Evolutionary conservation across 2,888 invertebrate species (phyloP).

Genomic region (Malacosoma neustria): DNA sequence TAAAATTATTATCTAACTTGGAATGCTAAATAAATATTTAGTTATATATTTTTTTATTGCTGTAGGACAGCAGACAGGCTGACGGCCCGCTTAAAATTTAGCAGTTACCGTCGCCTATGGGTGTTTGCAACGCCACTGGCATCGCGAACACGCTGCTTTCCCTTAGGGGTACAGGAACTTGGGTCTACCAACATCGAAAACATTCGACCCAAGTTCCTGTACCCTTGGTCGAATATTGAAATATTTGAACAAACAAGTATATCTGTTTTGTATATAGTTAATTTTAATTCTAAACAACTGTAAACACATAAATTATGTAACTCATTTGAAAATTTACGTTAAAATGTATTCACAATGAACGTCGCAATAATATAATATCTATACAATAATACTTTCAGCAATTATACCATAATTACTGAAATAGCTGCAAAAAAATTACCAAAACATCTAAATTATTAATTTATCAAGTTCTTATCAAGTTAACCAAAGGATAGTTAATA

Average conservation of each 20-base stretch:
- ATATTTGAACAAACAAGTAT: neutral
- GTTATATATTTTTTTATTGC: no score
- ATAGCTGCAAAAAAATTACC: no score
- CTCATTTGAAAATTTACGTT: neutral
- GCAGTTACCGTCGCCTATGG: no score
- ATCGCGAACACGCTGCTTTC: no score
- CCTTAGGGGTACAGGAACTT: no score
- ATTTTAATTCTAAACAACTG: neutral
- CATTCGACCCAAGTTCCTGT: neutral
- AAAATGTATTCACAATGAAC: neutral
- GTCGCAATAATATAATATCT: neutral
- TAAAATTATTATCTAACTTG: neutral
- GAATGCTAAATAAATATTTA: neutral
- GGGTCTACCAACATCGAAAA: neutral
- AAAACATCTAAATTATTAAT: no score
- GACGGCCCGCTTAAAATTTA: no score
- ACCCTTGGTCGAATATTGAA: neutral
- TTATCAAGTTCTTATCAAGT: no score
- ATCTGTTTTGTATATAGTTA: neutral
- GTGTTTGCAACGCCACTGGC: no score
- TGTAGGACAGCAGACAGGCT: no score
- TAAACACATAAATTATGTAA: conserved; percentile 1
- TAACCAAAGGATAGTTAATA: no score
- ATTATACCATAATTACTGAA: neutral
- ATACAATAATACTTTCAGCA: neutral